A percentile compares a stretch with the other conserved stretches of the same genome.
These are phyloP conservation scores for Muschampia plurimacula DNA, from an alignment of 2,888 invertebrate genomes.

Conservation along the genomic window DNA sequence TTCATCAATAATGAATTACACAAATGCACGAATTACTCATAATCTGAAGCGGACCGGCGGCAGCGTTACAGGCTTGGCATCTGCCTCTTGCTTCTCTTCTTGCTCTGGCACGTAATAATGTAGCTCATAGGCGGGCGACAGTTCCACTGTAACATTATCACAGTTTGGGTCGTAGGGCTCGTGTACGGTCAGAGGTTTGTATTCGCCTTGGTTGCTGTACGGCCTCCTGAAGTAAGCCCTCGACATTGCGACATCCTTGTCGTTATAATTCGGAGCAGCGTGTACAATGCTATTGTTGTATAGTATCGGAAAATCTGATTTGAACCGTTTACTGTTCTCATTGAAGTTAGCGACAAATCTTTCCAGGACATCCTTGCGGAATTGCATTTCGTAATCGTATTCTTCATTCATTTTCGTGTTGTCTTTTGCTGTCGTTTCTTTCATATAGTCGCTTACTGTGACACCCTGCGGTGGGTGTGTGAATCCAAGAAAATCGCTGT, in stretches of 20 bases:
- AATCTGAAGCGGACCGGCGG: slow-evolving; percentile 54
- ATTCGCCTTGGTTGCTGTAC: slow-evolving; percentile 32
- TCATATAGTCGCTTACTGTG: slow-evolving; percentile 49
- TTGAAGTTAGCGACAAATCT: slow-evolving; percentile 75
- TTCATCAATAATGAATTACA: background rate
- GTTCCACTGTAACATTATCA: slow-evolving; percentile 64
- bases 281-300: slow-evolving; percentile 74
- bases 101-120: slow-evolving; percentile 78
- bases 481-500: slow-evolving; percentile 10
- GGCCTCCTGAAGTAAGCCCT: slow-evolving; percentile 61
- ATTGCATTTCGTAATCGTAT: slow-evolving; percentile 66
- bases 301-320: slow-evolving; percentile 70
- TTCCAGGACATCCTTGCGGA: slow-evolving; percentile 65
- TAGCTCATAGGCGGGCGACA: slow-evolving; percentile 76
- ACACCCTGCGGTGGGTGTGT: slow-evolving; percentile 57
- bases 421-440: slow-evolving; percentile 32
- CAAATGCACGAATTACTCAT: slow-evolving; percentile 48
- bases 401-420: slow-evolving; percentile 50
- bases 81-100: slow-evolving; percentile 64
- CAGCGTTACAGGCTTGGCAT: slow-evolving; percentile 50
- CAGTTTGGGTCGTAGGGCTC: slow-evolving; percentile 61
- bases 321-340: slow-evolving; percentile 68
- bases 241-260: slow-evolving; percentile 58
- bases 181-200: slow-evolving; percentile 29
- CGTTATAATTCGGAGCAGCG: slow-evolving; percentile 50